Conservation (phyloP, 2,113 vertebrate genomes). For the Nematolebias whitei region DNA sequence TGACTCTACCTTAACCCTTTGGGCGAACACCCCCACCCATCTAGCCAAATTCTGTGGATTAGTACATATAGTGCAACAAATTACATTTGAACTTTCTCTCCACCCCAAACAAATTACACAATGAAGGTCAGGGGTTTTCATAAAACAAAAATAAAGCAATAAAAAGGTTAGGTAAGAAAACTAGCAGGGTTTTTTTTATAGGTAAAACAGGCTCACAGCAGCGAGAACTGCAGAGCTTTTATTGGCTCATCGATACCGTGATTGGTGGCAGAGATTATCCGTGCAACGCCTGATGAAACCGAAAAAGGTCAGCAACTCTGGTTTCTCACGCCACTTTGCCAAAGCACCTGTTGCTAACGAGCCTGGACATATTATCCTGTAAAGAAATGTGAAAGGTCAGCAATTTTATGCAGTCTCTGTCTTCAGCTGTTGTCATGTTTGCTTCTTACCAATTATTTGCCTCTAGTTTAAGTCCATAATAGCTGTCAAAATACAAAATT, state of each 20-base stretch:
- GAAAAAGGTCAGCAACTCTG: constrained; percentile 66
- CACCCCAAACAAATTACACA: neutral
- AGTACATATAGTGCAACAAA: too few relatives aligned
- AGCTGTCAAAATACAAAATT: too few relatives aligned
- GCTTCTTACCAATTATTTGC: neutral
- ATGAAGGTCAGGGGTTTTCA: neutral
- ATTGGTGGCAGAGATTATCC: constrained; percentile 53
- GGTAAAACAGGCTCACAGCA: neutral
- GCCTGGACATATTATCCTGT: constrained; percentile 21
- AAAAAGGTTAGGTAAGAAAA: neutral
- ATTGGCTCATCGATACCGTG: constrained; percentile 23
- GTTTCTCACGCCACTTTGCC: constrained; percentile 59
- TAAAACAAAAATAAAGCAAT: too few relatives aligned
- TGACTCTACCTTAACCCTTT: too few relatives aligned
- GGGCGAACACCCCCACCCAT: too few relatives aligned
- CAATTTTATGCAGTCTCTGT: neutral
- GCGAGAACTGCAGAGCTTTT: constrained; percentile 15
- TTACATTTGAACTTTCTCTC: too few relatives aligned
- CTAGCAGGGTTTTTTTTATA: neutral
- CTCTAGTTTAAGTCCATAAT: neutral
- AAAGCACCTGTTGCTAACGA: constrained; percentile 49
- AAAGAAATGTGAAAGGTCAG: constrained; percentile 3
- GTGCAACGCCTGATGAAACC: constrained; percentile 44
- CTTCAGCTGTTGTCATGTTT: neutral
- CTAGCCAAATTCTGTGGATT: too few relatives aligned